Evolutionary conservation across 2,888 invertebrate species (phyloP), one percentile per base, ranked within the genome.

Genomic region (Itoplectis maculator): DNA sequence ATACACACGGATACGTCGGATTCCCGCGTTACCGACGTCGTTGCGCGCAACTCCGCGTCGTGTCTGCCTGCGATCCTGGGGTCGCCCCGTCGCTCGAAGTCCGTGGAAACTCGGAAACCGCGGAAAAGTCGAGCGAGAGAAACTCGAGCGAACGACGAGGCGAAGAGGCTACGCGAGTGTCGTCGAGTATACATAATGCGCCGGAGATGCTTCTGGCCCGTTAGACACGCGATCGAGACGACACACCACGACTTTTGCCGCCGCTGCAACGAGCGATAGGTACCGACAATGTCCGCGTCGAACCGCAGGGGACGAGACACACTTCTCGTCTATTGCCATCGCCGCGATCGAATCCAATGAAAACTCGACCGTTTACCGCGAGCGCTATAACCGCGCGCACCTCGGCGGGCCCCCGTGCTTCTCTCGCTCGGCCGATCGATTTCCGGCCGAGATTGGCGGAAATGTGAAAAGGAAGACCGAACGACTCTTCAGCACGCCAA

Each of bases 381-480:
- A 61, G 35, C 35, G 29, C 63, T 42, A 4, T 51, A 8, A 63
- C 63, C 9, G 15, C 29, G 5, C 47, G 47, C n/a, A n/a, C n/a
- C n/a, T n/a, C n/a, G n/a, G n/a, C n/a, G n/a, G n/a, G n/a, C n/a
- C n/a, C 66, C 66, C 45, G 13, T 18, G 37, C 35, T 45, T 47
- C 23, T 51, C 68, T 51, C 68, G 37, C 51, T 68, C n/a, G 11
- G 68, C 35, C 15, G 35, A 68, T 51, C 49, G 68, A 51, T 68
- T 68, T 68, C 68, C 68, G 68, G 68, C 13, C 68, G 37, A 51
- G 35, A 68, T 68, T 68, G 51, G 15, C 51, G 68, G 51, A 68
- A 68, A 68, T 68, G 51, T 68, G 29, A 37, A 18, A 51, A 68
- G 51, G 51, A 68, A 51, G 49, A 15, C 35, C 51, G 18, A 51